Evolutionary conservation across 2,888 invertebrate genomes (phyloP).

Genomic region (Aspidapion aeneum): DNA sequence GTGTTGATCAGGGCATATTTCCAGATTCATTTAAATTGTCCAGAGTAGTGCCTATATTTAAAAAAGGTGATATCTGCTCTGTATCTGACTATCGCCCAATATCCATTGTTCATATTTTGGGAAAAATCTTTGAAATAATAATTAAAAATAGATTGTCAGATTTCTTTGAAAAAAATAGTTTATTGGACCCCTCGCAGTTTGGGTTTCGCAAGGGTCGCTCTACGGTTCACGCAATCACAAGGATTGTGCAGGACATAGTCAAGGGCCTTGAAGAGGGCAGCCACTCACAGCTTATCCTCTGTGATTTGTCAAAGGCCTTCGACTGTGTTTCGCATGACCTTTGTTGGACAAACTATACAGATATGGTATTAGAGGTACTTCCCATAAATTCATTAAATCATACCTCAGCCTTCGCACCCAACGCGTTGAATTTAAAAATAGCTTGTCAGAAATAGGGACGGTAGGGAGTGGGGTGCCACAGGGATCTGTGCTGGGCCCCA

Average conservation of each 20-base stretch:
- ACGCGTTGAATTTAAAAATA: not conserved
- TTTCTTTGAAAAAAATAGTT: constrained; percentile 8
- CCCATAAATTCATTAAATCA: not conserved
- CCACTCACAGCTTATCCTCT: constrained; percentile 6
- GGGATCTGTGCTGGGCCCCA: not conserved
- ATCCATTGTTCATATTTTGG: constrained; percentile 7
- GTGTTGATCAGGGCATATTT: too few species aligned
- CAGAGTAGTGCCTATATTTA: too few species aligned
- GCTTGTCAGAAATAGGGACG: not conserved
- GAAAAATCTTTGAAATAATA: constrained; percentile 13
- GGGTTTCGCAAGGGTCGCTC: constrained; percentile 10
- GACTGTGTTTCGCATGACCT: constrained; percentile 9
- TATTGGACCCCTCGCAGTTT: constrained; percentile 9
- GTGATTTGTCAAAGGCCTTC: constrained; percentile 12
- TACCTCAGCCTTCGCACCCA: not conserved
- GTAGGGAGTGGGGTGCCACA: not conserved
- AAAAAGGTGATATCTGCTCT: not conserved
- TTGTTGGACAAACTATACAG: not conserved
- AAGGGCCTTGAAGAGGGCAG: not conserved
- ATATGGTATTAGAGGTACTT: not conserved
- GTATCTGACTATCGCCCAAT: constrained; percentile 12
- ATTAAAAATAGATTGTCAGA: constrained; percentile 10
- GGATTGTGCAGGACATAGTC: too few species aligned
- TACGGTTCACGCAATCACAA: too few species aligned
- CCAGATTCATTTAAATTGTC: too few species aligned